Evolutionary conservation across 2,888 invertebrate species (phyloP).

Genomic region (Athetis lepigone): DNA sequence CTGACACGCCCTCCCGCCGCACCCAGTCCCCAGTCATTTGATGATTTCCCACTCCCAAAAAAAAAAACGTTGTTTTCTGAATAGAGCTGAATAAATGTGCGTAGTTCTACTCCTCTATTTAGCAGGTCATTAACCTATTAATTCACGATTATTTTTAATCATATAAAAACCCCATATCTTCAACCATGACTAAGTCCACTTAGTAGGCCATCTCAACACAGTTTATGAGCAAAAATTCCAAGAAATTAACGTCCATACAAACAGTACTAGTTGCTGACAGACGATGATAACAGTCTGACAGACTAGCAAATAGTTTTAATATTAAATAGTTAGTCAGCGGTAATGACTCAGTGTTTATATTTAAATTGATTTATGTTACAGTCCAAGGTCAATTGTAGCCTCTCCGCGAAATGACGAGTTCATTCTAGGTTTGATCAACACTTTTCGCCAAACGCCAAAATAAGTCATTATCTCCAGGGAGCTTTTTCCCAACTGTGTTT

Average conservation of each 20-base stretch:
- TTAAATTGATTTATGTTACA: constrained; percentile 39
- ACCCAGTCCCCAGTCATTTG: too few relatives aligned
- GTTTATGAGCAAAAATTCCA: constrained; percentile 39
- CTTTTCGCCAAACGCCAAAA: too few relatives aligned
- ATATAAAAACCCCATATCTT: constrained; percentile 8
- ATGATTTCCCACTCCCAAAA: too few relatives aligned
- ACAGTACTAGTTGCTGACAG: constrained; percentile 44
- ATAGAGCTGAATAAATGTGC: too few relatives aligned
- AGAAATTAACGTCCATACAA: constrained; percentile 25
- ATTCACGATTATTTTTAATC: constrained; percentile 17
- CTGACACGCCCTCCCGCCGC: too few relatives aligned
- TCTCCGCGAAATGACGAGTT: too few relatives aligned
- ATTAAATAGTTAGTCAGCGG: constrained; percentile 37
- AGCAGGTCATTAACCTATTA: constrained; percentile 8
- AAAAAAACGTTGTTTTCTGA: too few relatives aligned
- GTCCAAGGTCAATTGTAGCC: too few relatives aligned
- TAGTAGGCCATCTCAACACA: constrained; percentile 15
- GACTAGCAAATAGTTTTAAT: constrained; percentile 48
- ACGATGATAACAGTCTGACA: constrained; percentile 42
- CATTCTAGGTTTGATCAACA: too few relatives aligned
- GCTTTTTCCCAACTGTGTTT: too few relatives aligned
- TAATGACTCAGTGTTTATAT: constrained; percentile 53
- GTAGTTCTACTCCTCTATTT: too few relatives aligned
- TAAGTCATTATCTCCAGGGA: too few relatives aligned
- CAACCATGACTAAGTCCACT: constrained; percentile 32